Base-by-base conservation (phyloP, 2,888 invertebrate species). In the Exocentrus adspersus region DNA sequence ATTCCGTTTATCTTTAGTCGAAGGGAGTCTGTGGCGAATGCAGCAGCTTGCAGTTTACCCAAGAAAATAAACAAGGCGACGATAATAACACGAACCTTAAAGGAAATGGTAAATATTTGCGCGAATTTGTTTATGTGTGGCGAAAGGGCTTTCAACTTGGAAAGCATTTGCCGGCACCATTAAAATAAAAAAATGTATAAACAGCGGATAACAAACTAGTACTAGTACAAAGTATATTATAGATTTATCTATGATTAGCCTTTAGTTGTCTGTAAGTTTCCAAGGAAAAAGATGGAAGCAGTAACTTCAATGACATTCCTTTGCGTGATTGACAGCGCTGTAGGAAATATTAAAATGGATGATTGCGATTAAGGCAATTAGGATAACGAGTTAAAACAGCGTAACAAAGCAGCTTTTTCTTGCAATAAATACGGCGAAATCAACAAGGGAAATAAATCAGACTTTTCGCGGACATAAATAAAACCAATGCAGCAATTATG, bases 1-100 rank as follows among this genome's bases (percentile, higher is more conserved):
- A 37, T 41, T 54, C 54, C 20, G n/a, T 17, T 17, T 61, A 61
- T 54, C 61, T 61, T 52, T 48, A 48, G 37, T 5, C 37, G 37
- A 2, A 20, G 54, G 61, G 54, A 46, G 32, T 24, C 24, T 9
- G 17, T 10, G 7, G 51, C 51, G 32, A 32, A 17, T 24, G 28
- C 54, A 43, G 42, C 10, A 14, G 43, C 4, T 1, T 43, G 24
- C 54, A 24, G 21, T 54, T 24, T 54, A 17, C 42, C 12, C 17
- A 54, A 42, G 43, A 43, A 53, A 54, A 54, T 21, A 54, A 54
- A 43, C 54, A 45, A 7, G 7, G 14, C 6, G 5, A 54, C 16
- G 21, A 16, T 37, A 12, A 37, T 37, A 37, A 14, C n/a, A 37
- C 37, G 42, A 43, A 6, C 14, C 43, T 2, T 43, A 28, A 43